These are phyloP conservation scores for Apis mellifera DNA, from an alignment of 1,140 invertebrate genomes.

Conservation along the genomic window Amel_HAv3.1 CM009940.2:11292501-11293000, in stretches of 20 bases:
- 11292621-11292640: conserved; percentile 93
- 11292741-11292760: conserved; percentile 97
- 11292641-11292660: conserved; percentile 96
- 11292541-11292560: conserved; percentile 57
- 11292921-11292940: conserved; percentile 94
- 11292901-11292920: conserved; percentile 97
- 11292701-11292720: conserved; percentile 97
- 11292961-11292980: conserved; percentile 89
- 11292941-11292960: conserved; percentile 96
- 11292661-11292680: conserved; percentile 94
- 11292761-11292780: conserved; percentile 91
- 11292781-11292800: neutral
- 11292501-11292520: neutral
- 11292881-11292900: conserved; percentile 98
- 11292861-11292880: conserved; percentile 84
- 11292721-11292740: conserved; percentile 97
- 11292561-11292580: conserved; percentile 91
- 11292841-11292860: neutral
- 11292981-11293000: conserved; percentile 83
- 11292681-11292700: conserved; percentile 97
- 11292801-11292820: neutral
- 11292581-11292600: conserved; percentile 91
- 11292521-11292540: neutral
- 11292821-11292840: neutral
- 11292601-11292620: conserved; percentile 93